Evolutionary conservation across 2,113 vertebrate genomes (phyloP), one percentile per base, ranked within the genome.

Genomic region (Nannospalax galili): DNA sequence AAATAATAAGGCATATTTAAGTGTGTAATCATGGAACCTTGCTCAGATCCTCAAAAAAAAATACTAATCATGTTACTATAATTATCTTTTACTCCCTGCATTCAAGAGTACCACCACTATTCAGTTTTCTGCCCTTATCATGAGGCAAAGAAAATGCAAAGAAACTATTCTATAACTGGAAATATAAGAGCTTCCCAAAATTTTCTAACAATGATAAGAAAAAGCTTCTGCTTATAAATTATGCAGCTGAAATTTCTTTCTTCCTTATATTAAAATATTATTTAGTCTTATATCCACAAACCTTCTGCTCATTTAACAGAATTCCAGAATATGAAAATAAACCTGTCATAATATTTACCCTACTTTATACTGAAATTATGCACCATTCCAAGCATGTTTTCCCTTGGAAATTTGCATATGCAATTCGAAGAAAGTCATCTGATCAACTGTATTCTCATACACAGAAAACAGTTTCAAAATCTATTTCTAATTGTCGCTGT

Each of bases 251-350:
- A 96, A 87, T 32, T 15, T 79, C 89, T 65, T 91, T 26, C n/a
- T n/a, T n/a, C n/a, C 28, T 20, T 79, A 5, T 94, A 73, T 90
- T 93, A 85, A 75, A n/a, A 86, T 91, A 64, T 72, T 86, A 94
- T 78, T 95, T 85, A 95, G 93, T 93, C 65, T 92, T 96, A 91
- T 56, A 19, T 87, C 74, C 11, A 91, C 48, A 92, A 72, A 26
- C 58, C 42, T 89, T 97, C 86, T 62, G 16, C 52, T 93, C 35
- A 93, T 86, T 97, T 94, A 96, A 95, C 1, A 93, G 73, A 95
- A 92, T 84, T 91, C 52, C 10, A 93, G 74, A 86, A 95, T 56
- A 64, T 95, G 64, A 95, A 96, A 93, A 96, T 88, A 91, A 91
- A 67, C 45, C 72, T 88, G 65, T 93, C 93, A 94, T 52, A 93